A percentile compares a stretch with the other conserved stretches of the same genome.
These are phyloP conservation scores for Nebria ingens DNA, from an alignment of 1,140 invertebrate genomes.

Conservation along the genomic window DNA sequence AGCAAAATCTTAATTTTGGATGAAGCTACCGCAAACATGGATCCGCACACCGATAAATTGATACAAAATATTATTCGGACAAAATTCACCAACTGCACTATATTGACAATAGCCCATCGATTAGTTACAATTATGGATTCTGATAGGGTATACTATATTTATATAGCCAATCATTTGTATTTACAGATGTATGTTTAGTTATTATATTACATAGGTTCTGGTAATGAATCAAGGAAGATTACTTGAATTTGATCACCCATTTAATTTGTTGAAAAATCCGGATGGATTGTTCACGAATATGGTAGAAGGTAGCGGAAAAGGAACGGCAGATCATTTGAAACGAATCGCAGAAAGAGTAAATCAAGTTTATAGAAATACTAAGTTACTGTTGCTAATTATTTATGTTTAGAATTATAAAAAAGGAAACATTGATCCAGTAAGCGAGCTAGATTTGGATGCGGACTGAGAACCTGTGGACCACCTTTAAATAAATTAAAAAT, in stretches of 20 bases:
- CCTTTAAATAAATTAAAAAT: no score
- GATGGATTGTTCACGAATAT: slow-evolving; percentile 53
- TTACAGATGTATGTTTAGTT: background rate
- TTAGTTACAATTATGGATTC: slow-evolving; percentile 38
- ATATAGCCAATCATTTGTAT: slow-evolving; percentile 6
- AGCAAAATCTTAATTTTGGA: slow-evolving; percentile 60
- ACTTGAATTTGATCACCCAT: slow-evolving; percentile 31
- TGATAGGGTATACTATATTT: slow-evolving; percentile 26
- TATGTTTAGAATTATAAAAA: no score
- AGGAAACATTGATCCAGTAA: no score
- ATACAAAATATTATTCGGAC: slow-evolving; percentile 51
- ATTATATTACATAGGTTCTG: slow-evolving; percentile 19
- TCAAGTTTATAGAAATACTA: no score
- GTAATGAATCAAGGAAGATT: slow-evolving; percentile 32
- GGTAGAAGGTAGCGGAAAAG: slow-evolving; percentile 46
- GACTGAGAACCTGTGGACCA: no score
- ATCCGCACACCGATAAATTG: slow-evolving; percentile 48
- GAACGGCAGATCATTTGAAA: slow-evolving; percentile 3
- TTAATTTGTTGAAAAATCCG: slow-evolving; percentile 26
- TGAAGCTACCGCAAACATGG: slow-evolving; percentile 70
- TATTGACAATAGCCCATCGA: slow-evolving; percentile 69
- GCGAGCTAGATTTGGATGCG: no score
- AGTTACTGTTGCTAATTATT: no score
- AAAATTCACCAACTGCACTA: slow-evolving; percentile 53
- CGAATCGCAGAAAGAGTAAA: slow-evolving; percentile 13